Evolutionary conservation across 2,888 invertebrate genomes (phyloP), one percentile per base, ranked within the genome.

Genomic region (Sphaerophoria taeniata): DNA sequence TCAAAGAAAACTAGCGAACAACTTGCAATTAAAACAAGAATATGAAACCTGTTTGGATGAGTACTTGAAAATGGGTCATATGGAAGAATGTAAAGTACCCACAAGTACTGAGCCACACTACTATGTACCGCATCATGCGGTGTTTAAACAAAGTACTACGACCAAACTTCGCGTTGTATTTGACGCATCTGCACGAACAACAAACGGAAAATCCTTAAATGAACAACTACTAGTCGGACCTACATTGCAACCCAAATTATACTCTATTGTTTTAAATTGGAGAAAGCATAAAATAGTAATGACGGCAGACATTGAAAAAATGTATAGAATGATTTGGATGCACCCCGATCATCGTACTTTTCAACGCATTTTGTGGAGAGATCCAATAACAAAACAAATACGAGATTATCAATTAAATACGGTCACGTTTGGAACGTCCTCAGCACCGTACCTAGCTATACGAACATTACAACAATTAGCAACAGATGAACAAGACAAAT

Each of bases 271-370:
- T 2, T 24, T 24, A 24, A 24, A 24, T 24, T 24, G 31, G 53
- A 53, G 53, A 14, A 53, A 53, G 11, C 53, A 53, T 31, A 53
- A 31, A 31, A 31, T 53, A 53, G 53, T 53, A 12, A 31, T 53
- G 4, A 53, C 53, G 6, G 53, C 53, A 31, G 53, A 53, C 5
- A 11, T 53, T 14, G 53, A 53, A 31, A 53, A 53, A 53, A 53
- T 53, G 53, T 53, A 53, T 7, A 24, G 31, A 31, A 53, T 53
- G 31, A 53, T 53, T 53, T 53, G 53, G 53, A 53, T 53, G 53
- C 53, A 53, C 31, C 53, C 53, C 24, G 53, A 31, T 31, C 53
- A 53, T 33, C 53, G 53, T 11, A 53, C 31, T 0, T 53, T 53
- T 14, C 53, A 53, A 31, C 24, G 24, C 24, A 24, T 24, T 24